Conservation (phyloP, 1,140 invertebrate genomes). For the Bombus sibiricus region DNA sequence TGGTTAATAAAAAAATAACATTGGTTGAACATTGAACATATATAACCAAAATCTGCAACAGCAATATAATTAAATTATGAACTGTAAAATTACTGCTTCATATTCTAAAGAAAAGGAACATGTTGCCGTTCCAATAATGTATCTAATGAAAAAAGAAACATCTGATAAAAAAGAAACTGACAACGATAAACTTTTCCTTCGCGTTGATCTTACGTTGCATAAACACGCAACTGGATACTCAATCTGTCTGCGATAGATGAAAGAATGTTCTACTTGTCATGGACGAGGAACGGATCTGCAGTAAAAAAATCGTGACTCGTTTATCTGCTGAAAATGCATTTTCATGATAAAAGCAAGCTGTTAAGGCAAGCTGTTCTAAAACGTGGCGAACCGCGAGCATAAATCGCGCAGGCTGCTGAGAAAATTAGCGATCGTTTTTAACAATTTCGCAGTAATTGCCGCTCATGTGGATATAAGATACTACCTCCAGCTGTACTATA, state of each 20-base stretch:
- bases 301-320: background rate
- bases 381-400: slow-evolving; percentile 1
- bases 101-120: background rate
- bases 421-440: slow-evolving; percentile 39
- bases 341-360: slow-evolving; percentile 18
- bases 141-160: background rate
- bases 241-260: background rate
- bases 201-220: background rate
- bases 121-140: background rate
- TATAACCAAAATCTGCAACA: too few species aligned
- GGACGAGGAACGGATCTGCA: too few species aligned
- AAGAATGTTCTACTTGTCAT: background rate
- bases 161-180: background rate
- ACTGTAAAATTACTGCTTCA: too few species aligned
- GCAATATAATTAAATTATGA: too few species aligned
- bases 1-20: too few species aligned
- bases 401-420: slow-evolving; percentile 9
- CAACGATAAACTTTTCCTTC: background rate
- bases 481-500: background rate
- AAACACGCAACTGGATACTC: background rate
- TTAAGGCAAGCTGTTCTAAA: slow-evolving; percentile 29
- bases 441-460: slow-evolving; percentile 27
- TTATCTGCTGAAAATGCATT: slow-evolving; percentile 1
- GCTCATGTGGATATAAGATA: slow-evolving; percentile 12
- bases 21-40: too few species aligned